Conservation (phyloP, 2,797 vertebrate species). For the Huso huso region DNA sequence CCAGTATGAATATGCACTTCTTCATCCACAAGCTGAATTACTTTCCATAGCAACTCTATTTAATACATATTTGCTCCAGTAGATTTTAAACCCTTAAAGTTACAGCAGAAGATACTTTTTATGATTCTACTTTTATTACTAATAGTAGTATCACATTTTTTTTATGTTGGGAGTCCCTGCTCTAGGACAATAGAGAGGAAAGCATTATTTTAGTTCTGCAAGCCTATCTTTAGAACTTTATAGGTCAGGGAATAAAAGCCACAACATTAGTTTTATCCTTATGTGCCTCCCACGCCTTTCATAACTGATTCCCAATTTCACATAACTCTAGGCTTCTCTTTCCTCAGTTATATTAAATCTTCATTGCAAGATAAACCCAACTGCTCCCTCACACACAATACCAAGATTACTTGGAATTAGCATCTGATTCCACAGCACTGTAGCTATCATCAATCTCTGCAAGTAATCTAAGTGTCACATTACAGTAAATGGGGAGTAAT, state of each 20-base stretch:
- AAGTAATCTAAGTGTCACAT: neutral
- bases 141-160: too few species aligned
- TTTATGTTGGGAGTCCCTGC: too few species aligned
- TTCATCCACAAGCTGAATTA: too few species aligned
- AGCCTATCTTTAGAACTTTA: conserved; percentile 1
- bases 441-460: neutral
- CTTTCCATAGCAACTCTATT: too few species aligned
- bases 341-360: neutral
- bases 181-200: neutral
- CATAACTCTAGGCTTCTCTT: conserved; percentile 1
- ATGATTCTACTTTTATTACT: too few species aligned
- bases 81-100: too few species aligned
- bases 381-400: neutral
- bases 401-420: neutral
- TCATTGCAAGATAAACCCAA: neutral
- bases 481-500: neutral
- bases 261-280: conserved; percentile 5
- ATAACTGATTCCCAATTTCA: conserved; percentile 7
- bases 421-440: neutral
- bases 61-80: too few species aligned
- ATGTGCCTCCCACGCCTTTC: neutral
- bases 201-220: neutral
- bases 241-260: conserved; percentile 1
- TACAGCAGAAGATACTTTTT: too few species aligned
- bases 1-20: too few species aligned